Base-by-base conservation (phyloP, 2,888 invertebrate genomes). In the Drosophila silvestris region DNA sequence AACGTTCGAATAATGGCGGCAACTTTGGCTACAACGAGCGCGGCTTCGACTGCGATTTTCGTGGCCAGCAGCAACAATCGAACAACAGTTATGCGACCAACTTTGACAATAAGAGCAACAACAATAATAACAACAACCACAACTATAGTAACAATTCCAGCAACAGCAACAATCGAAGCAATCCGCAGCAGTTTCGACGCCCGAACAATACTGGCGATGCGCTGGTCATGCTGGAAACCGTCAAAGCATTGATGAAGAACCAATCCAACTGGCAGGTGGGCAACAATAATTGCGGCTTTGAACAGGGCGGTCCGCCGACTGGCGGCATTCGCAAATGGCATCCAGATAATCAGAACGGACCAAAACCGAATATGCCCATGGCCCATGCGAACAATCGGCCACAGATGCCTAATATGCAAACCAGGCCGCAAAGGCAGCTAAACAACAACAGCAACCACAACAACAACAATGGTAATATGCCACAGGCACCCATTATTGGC, bases 191-290 rank as follows among this genome's bases (percentile, higher is more conserved):
- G 39, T 79, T 56, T 39, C 79, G 79, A n/a, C 66, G 70, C 4
- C 70, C n/a, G 2, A 56, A 57, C 28, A 70, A 52, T 12, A 0
- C 35, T 51, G 60, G 56, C 28, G 74, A 66, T 16, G 39, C 62
- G 3, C 7, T 78, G 35, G 50, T 64, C 4, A 51, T 53, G 10
- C 52, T 78, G 37, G 72, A 78, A 47, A 75, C 79, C 2, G 65
- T 76, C 19, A 79, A 66, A n/a, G 76, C 68, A 6, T 12, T 66
- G 2, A 65, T 79, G 44, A 69, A 32, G 6, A 62, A 52, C 19
- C 71, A 65, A 35, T 60, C 78, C 26, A 71, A 68, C 44, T 79
- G 76, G 79, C 79, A 72, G 44, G 67, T 68, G 33, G 79, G 79
- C 53, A 79, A 72, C 39, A 77, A 59, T n/a, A 72, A 51, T n/a